A percentile compares a stretch with the other conserved stretches of the same genome.
These are phyloP conservation scores for Hyperoplus lanceolatus DNA, from an alignment of 2,797 vertebrate species.

Conservation along the genomic window DNA sequence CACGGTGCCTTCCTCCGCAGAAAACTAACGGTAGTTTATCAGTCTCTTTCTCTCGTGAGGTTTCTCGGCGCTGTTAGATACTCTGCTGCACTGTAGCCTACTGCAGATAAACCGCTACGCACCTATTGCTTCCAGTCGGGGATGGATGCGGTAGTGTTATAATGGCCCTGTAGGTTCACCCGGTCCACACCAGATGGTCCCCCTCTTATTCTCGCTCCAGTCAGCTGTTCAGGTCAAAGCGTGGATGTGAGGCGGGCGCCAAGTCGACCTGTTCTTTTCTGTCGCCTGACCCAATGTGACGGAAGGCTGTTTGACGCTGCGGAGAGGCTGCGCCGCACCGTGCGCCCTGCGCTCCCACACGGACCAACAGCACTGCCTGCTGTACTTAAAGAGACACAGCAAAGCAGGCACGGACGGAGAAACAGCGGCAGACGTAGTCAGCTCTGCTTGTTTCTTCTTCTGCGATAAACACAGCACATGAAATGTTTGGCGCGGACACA, in stretches of 20 bases:
- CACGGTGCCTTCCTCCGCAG: background rate
- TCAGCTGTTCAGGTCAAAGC: conserved; percentile 52
- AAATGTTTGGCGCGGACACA: background rate
- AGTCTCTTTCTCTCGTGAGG: conserved; percentile 38
- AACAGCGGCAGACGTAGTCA: conserved; percentile 33
- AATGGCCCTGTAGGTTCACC: conserved; percentile 27
- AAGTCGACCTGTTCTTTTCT: conserved; percentile 58
- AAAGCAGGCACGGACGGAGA: conserved; percentile 17
- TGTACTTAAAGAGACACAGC: conserved; percentile 81
- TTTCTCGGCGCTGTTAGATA: conserved; percentile 35
- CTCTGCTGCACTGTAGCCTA: conserved; percentile 16
- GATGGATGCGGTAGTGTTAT: conserved; percentile 15
- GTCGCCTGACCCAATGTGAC: conserved; percentile 55
- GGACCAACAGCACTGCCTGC: conserved; percentile 84
- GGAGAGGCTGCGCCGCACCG: conserved; percentile 72
- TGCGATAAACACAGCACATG: conserved; percentile 18
- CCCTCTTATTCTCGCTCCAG: conserved; percentile 9
- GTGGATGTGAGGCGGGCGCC: conserved; percentile 32
- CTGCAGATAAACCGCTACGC: conserved; percentile 54
- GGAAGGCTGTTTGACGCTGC: conserved; percentile 65
- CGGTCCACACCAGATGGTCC: conserved; percentile 2
- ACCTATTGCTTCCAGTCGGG: conserved; percentile 37
- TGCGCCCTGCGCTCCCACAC: conserved; percentile 65
- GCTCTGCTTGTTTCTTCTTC: background rate
- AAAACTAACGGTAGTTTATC: conserved; percentile 34